Base-by-base conservation (phyloP, 2,797 vertebrate genomes). In the Cichlasoma orientale region DNA sequence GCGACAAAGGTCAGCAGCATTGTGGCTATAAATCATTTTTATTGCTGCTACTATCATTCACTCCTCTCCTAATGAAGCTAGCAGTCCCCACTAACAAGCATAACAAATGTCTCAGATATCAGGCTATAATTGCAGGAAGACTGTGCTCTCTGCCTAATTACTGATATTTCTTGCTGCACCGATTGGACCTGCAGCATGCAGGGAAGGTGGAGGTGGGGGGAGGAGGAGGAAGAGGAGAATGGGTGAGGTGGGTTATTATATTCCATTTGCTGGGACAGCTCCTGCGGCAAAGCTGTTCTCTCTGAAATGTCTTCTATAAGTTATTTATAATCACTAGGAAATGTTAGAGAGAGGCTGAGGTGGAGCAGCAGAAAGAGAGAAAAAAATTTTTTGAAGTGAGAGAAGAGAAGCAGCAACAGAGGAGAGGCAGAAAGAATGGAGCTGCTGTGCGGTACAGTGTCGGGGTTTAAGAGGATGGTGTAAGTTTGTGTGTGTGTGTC, bases 141-240 rank as follows among this genome's bases (percentile, higher is more conserved):
- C 82, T 82, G 75, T 88, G 83, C 82, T 86, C 75, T 77, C 89
- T 82, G 85, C 83, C 90, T 92, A 94, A 94, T 93, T 93, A 89
- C 84, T 82, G 89, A 87, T 89, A 86, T 92, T 91, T 92, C 85
- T 85, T 68, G 78, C 84, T 74, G 84, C 83, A 88, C 33, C 80
- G 36, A 83, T 89, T 90, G 88, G 85, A 90, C 82, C 82, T 77
- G 86, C 78, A 83, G 68, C 77, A 79, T 21, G 4, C 25, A 12
- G 70, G 53, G 25, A 33, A 75, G 81, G 27, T 44, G 63, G 27
- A 4, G n/a, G 71, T 13, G 38, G 25, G 27, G 56, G 14, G 9
- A 18, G 77, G 55, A 25, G 41, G 54, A 23, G 74, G 12, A 2
- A 11, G 33, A 9, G 33, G 57, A 33, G 75, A 47, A n/a, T 54